Evolutionary conservation across 1,140 invertebrate genomes (phyloP).

Genomic region (Luehdorfia chinensis): DNA sequence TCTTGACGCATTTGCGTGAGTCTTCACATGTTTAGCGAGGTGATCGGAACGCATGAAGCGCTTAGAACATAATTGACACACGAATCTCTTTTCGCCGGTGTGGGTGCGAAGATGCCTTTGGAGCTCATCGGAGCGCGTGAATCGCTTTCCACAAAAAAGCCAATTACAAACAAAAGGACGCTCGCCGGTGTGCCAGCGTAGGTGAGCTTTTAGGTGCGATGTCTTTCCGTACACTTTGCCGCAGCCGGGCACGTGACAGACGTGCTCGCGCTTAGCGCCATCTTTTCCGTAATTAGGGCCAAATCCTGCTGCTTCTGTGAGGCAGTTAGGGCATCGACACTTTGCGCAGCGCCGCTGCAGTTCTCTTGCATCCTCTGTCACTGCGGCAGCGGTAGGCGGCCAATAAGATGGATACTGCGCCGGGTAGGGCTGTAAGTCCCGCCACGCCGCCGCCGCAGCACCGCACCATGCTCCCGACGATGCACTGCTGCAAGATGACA

Average conservation of each 20-base stretch:
- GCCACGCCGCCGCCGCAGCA: slow-evolving; percentile 44
- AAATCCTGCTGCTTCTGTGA: slow-evolving; percentile 80
- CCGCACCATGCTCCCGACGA: slow-evolving; percentile 59
- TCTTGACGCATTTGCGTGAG: slow-evolving; percentile 81
- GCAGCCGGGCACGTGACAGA: slow-evolving; percentile 95
- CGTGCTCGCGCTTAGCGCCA: slow-evolving; percentile 86
- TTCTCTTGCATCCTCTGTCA: slow-evolving; percentile 58
- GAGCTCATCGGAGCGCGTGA: slow-evolving; percentile 93
- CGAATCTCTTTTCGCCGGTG: slow-evolving; percentile 89
- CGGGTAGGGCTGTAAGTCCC: slow-evolving; percentile 54
- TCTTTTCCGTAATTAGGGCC: slow-evolving; percentile 79
- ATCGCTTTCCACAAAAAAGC: slow-evolving; percentile 90
- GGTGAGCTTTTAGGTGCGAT: slow-evolving; percentile 92
- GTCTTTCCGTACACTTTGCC: slow-evolving; percentile 95
- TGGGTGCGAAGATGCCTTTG: slow-evolving; percentile 89
- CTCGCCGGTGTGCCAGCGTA: slow-evolving; percentile 91
- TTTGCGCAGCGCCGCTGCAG: slow-evolving; percentile 77
- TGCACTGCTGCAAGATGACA: slow-evolving; percentile 65
- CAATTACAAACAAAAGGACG: slow-evolving; percentile 87
- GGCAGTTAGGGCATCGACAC: slow-evolving; percentile 85
- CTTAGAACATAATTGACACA: slow-evolving; percentile 85
- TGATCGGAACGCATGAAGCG: slow-evolving; percentile 91
- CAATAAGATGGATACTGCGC: slow-evolving; percentile 56
- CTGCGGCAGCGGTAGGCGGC: slow-evolving; percentile 39
- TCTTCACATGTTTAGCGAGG: slow-evolving; percentile 89